Percentiles rank a stretch among this genome's conserved stretches.
Conservation (phyloP, 1,140 invertebrate species). For the Vanessa tameamea region DNA sequence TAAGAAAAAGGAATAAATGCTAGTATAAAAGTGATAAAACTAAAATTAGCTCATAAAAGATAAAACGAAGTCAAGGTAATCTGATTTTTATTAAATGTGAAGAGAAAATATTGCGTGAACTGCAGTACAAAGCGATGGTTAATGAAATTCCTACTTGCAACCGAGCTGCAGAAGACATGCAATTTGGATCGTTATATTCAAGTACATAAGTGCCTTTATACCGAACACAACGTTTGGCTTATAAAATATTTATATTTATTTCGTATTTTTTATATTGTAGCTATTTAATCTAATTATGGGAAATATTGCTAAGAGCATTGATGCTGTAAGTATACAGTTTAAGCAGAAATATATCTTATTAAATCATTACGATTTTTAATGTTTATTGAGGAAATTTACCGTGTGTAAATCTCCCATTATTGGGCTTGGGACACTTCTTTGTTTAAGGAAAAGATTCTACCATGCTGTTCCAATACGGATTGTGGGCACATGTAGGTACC, state of each 20-base stretch:
- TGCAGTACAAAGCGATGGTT: conserved; percentile 19
- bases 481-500: too few species aligned
- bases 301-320: too few species aligned
- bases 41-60: conserved; percentile 5
- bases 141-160: conserved; percentile 25
- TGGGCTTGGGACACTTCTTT: too few species aligned
- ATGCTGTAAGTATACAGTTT: too few species aligned
- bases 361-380: too few species aligned
- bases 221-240: neutral
- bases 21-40: neutral
- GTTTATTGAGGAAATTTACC: too few species aligned
- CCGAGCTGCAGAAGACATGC: conserved; percentile 17
- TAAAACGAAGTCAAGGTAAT: conserved; percentile 14
- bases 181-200: conserved; percentile 15
- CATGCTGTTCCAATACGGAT: too few species aligned
- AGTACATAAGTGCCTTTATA: conserved; percentile 15
- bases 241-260: neutral
- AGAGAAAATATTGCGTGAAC: conserved; percentile 21
- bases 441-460: too few species aligned
- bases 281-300: neutral
- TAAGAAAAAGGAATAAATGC: too few species aligned
- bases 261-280: neutral
- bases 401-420: too few species aligned
- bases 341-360: too few species aligned
- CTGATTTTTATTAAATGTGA: conserved; percentile 22